Base-by-base conservation (phyloP, 2,797 vertebrate genomes). In the Fratercula arctica region DNA sequence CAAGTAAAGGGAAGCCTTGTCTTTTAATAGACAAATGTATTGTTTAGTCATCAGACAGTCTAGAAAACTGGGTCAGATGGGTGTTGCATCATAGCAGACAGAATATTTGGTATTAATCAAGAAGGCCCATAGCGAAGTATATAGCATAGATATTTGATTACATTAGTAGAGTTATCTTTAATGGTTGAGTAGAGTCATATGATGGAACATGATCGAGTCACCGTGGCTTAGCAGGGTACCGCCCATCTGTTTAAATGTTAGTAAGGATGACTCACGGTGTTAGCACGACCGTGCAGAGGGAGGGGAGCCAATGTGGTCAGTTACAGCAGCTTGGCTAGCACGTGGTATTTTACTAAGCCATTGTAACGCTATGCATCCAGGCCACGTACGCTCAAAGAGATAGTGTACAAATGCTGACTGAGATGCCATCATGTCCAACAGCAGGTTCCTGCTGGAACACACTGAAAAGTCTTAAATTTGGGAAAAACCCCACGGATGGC, bases 191-290 rank as follows among this genome's bases (percentile, higher is more conserved):
- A 85, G 51, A 77, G 81, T 89, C 93, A 80, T 50, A 41, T 85
- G 91, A 91, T 76, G 89, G 96, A 96, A 92, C 41, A 92, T 23
- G 87, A 85, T 94, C 20, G 8, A 95, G 87, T 96, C 95, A 89
- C 57, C 48, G 3, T 19, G 81, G 87, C 87, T 91, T 96, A 90
- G 90, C 21, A 2, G 92, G 85, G 78, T 83, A 80, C 95, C 89
- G 20, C 95, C 96, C 95, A 50, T 96, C 90, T 93, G 93, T 69
- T 85, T 87, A 85, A 94, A 93, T 87, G 92, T 92, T 96, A 74
- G 53, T 77, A 17, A 64, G 75, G 57, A 81, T 97, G 96, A 96
- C 68, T 96, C 95, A 97, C 0, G 13, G 75, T 74, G 45, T 85
- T 85, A 95, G 79, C 72, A 83, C 0, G 18, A 48, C 88, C 4